Conservation (phyloP, 1,140 invertebrate species). For the Tenebrio molitor region DNA sequence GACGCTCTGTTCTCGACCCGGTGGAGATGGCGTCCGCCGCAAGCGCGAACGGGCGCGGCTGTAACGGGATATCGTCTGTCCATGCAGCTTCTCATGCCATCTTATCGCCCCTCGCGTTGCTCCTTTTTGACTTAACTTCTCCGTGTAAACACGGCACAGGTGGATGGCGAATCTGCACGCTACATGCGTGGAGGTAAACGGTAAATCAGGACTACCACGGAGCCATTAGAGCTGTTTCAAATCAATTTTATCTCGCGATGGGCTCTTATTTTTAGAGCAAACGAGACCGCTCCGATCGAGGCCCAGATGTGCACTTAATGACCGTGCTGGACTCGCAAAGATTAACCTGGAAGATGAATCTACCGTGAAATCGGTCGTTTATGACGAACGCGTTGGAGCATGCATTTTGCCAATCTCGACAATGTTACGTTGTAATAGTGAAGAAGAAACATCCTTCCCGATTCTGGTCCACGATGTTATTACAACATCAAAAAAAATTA, state of each 20-base stretch:
- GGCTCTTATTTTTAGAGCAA: too few species aligned
- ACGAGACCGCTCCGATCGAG: too few species aligned
- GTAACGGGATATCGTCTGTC: conserved; percentile 41
- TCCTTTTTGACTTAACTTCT: not conserved
- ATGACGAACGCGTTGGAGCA: too few species aligned
- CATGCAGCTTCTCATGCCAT: conserved; percentile 15
- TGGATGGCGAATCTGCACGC: conserved; percentile 6
- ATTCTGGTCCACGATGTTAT: not conserved
- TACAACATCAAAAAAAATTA: conserved; percentile 5
- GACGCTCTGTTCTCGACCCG: conserved; percentile 15
- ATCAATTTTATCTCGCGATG: not conserved
- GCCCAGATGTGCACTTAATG: too few species aligned
- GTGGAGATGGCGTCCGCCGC: conserved; percentile 30
- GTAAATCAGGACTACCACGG: not conserved
- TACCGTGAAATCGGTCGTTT: too few species aligned
- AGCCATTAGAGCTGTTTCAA: not conserved
- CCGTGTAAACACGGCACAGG: conserved; percentile 27
- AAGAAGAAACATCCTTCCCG: too few species aligned
- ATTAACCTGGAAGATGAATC: too few species aligned
- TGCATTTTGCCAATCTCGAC: too few species aligned
- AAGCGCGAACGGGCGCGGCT: conserved; percentile 30
- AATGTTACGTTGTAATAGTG: too few species aligned
- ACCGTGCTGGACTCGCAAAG: too few species aligned
- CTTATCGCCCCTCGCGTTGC: not conserved
- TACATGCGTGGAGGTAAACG: not conserved